Conservation (phyloP, 2,797 vertebrate genomes). For the Muraenolepis orangiensis region DNA sequence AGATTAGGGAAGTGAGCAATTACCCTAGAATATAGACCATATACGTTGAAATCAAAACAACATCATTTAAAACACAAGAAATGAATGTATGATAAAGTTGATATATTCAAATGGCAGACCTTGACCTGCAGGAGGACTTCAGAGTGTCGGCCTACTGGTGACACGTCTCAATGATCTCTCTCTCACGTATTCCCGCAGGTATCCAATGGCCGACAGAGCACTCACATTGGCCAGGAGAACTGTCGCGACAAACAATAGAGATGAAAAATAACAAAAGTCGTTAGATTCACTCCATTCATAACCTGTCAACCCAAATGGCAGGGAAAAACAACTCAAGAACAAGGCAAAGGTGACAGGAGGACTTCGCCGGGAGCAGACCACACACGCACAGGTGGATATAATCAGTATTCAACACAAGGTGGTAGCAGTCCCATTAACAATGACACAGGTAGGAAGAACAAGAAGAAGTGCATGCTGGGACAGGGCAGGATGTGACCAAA, state of each 20-base stretch:
- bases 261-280: constrained; percentile 13
- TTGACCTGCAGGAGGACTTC: background rate
- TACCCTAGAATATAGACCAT: background rate
- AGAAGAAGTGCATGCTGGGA: too few relatives aligned
- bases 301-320: background rate
- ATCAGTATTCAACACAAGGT: too few relatives aligned
- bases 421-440: too few relatives aligned
- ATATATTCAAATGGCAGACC: background rate
- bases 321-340: too few relatives aligned
- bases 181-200: constrained; percentile 78
- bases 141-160: constrained; percentile 13
- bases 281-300: background rate
- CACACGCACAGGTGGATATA: too few relatives aligned
- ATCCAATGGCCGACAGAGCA: constrained; percentile 89
- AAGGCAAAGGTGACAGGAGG: too few relatives aligned
- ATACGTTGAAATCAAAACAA: background rate
- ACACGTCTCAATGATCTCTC: constrained; percentile 36
- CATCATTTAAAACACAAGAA: too few relatives aligned
- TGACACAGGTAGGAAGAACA: too few relatives aligned
- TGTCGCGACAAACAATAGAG: constrained; percentile 65
- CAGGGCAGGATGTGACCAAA: too few relatives aligned
- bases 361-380: too few relatives aligned
- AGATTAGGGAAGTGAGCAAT: background rate
- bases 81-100: background rate
- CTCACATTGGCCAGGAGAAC: constrained; percentile 91